Base-by-base conservation (phyloP, 1,140 invertebrate genomes). In the Zaprionus ornatus region DNA sequence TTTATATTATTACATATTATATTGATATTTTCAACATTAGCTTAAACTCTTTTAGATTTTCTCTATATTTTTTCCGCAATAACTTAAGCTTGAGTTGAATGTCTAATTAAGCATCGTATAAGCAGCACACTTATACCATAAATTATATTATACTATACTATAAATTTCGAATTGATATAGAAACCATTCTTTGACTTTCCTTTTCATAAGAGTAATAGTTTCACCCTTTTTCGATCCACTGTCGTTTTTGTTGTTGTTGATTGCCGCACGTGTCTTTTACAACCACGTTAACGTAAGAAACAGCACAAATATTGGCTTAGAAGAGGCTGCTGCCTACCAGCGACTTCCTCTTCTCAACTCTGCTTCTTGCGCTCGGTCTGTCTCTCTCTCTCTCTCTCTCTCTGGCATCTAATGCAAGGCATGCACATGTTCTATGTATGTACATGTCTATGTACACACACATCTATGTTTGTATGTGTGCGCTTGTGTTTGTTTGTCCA, bases 401-500 rank as follows among this genome's bases (percentile, higher is more conserved):
- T 54, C 3, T 32, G 6, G 63, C 42, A 29, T 61, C 35, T 62
- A 35, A 60, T 73, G 37, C 61, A 54, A 52, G 21, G 52, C 61
- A 68, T 73, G 74, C 69, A 73, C 73, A 79, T 55, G 13, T 55
- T 55, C 52, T 55, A 37, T 35, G 25, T 21, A 19, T 37, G 48
- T 37, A 17, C 19, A 6, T 27, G 57, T 4, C 29, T 45, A 40
- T 40, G 45, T 19, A 21, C 27, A 21, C 69, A 27, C 61, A 40
- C 17, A 35, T 7, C 4, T 45, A 52, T 9, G 29, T 7, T n/a
- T 37, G 7, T 54, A 0, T 42, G 37, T 42, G n/a, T 45, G 40
- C n/a, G 40, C n/a, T 45, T 10, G 13, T 63, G 29, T 74, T 74
- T 87, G 77, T 86, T 86, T 88, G 77, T 19, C 25, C 57, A 88